Evolutionary conservation across 2,888 invertebrate genomes (phyloP).

Genomic region (Monoplex corrugatus): DNA sequence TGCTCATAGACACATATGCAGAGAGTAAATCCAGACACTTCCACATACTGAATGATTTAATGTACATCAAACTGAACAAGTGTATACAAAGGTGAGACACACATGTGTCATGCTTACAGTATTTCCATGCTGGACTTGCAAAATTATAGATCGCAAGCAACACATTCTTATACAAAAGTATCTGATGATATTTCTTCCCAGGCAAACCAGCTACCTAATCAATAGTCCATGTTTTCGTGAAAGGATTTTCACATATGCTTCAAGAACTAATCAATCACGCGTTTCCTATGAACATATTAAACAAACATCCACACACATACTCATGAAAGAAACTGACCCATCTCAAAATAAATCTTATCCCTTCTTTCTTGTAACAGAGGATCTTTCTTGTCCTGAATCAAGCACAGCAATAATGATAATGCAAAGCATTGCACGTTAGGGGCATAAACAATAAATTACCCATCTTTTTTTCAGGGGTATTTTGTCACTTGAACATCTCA

Average conservation of each 20-base stretch:
- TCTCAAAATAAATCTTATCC: conserved; percentile 21
- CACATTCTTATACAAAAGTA: neutral
- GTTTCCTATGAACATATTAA: neutral
- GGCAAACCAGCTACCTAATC: conserved; percentile 3
- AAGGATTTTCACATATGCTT: conserved; percentile 29
- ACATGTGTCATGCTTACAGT: conserved; percentile 26
- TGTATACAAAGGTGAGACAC: conserved; percentile 43
- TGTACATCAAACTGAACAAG: conserved; percentile 48
- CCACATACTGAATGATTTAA: conserved; percentile 48
- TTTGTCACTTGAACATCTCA: neutral
- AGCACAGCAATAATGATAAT: neutral
- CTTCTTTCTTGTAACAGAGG: neutral
- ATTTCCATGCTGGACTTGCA: conserved; percentile 16
- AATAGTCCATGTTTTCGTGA: neutral
- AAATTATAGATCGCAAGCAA: conserved; percentile 23
- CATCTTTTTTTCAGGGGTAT: too few relatives aligned
- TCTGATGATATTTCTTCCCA: neutral
- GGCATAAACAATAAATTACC: too few relatives aligned
- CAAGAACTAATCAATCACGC: neutral
- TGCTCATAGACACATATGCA: neutral
- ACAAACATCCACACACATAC: neutral
- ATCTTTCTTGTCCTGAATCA: too few relatives aligned
- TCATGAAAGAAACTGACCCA: too few relatives aligned
- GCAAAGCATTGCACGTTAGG: neutral
- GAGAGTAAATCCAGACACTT: neutral